phyloP scores from a whole-genome alignment of 2,888 invertebrate species.

The Halictus quadricinctus region DNA sequence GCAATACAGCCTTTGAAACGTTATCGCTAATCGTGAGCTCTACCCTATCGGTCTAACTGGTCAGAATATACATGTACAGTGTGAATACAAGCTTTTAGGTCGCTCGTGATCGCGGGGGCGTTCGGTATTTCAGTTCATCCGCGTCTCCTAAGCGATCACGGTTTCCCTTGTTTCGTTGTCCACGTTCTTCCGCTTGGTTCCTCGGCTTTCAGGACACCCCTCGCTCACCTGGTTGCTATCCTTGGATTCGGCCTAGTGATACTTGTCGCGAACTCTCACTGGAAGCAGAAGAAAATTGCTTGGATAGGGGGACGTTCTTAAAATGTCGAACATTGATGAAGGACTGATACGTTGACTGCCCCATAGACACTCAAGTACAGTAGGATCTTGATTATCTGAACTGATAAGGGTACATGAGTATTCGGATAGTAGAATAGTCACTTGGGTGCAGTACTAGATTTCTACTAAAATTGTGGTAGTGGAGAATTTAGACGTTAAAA shows the following conservation, averaged over 20 bases:
- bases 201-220: conserved; percentile 29
- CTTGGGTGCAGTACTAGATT: too few species aligned
- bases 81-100: conserved; percentile 57
- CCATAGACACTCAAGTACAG: too few species aligned
- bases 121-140: conserved; percentile 4
- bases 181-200: conserved; percentile 13
- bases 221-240: conserved; percentile 38
- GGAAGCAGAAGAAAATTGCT: conserved; percentile 75
- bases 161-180: neutral
- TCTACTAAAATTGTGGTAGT: too few species aligned
- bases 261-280: conserved; percentile 84
- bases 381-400: too few species aligned
- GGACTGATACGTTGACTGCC: too few species aligned
- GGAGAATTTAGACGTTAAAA: too few species aligned
- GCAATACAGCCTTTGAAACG: conserved; percentile 75
- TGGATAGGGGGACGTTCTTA: conserved; percentile 6
- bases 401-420: too few species aligned
- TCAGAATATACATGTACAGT: conserved; percentile 48
- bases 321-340: too few species aligned
- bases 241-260: conserved; percentile 70
- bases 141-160: conserved; percentile 11
- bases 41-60: conserved; percentile 42
- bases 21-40: conserved; percentile 47
- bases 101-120: conserved; percentile 45
- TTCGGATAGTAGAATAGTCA: too few species aligned